Evolutionary conservation across 2,797 vertebrate genomes (phyloP), one percentile per base, ranked within the genome.

Genomic region (Etheostoma perlongum): DNA sequence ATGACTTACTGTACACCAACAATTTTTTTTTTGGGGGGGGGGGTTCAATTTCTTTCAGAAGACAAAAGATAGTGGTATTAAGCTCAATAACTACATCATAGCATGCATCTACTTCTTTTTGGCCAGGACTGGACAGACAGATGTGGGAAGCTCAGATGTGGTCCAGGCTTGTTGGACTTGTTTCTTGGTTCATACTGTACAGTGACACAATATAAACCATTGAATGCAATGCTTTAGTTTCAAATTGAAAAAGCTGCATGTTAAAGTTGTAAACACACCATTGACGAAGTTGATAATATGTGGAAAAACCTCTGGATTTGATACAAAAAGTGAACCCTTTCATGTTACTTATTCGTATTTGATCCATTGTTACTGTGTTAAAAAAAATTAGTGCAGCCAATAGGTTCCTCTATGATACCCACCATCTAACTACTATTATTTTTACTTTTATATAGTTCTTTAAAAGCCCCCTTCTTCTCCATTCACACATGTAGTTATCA

Each of bases 151-250:
- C 61, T 76, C n/a, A 67, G 42, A 74, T 80, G 42, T 60, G 57
- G 60, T 62, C 16, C 21, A 59, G 36, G 67, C 33, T 72, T 58
- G 66, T 79, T 65, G 72, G 62, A 54, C 59, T 62, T 49, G 55
- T 42, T 75, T 71, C 25, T 33, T 46, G 2, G 6, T 58, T 72
- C 47, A 18, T 19, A 33, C 12, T 47, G 36, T 53, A 21, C 52
- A 64, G 33, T 51, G 9, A 2, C 36, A 55, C 46, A 44, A 25
- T 52, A 33, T 2, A 21, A 51, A 47, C 59, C 9, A 2, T 46
- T 51, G 48, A 53, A 30, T 18, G 9, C 16, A 63, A 78, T 57
- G 13, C 36, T 36, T 78, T 42, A 30, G 21, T 59, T 44, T 12
- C 33, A 12, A 44, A 23, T 57, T 52, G 55, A 65, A 57, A 62